Evolutionary conservation across 2,888 invertebrate genomes (phyloP), one percentile per base, ranked within the genome.

Genomic region (Charanyca ferruginea): DNA sequence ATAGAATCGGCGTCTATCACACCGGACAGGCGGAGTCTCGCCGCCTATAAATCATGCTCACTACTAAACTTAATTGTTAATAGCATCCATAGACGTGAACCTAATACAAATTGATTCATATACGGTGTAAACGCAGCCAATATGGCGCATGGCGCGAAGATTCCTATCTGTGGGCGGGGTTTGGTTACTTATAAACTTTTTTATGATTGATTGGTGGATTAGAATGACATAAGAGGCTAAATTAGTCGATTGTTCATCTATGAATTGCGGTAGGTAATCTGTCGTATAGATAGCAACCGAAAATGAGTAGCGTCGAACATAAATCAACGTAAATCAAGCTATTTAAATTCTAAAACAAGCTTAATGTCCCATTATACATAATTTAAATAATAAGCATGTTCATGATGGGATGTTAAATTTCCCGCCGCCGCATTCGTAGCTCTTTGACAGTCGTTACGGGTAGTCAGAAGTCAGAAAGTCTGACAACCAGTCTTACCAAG

Each of bases 11-110:
- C 83, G 87, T 93, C 83, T 83, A 90, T 92, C 91, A 91, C 85
- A 64, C 51, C 44, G 59, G 91, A 91, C 92, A 91, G 91, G 91
- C 90, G 92, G 89, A 82, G 90, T 85, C 83, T 87, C 83, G 75
- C 52, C 68, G 73, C 65, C 73, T 53, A 85, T 93, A 91, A 91
- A 91, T 92, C 88, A 90, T 86, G 87, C 70, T 75, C 65, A 66
- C 78, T 65, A 67, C 81, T 82, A 77, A 84, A 80, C 80, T 79
- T 87, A 89, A 89, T 90, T 89, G 85, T 83, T 89, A 88, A 90
- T 90, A 77, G 84, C 54, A 64, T 42, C 51, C 53, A 49, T 25
- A 64, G 52, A 83, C 83, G 83, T 79, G 86, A 67, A 20, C 16
- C 38, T 68, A 49, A 61, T 83, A 55, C 20, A 32, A 59, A 68